Conservation (phyloP, 2,113 vertebrate species). For the Perccottus glenii region DNA sequence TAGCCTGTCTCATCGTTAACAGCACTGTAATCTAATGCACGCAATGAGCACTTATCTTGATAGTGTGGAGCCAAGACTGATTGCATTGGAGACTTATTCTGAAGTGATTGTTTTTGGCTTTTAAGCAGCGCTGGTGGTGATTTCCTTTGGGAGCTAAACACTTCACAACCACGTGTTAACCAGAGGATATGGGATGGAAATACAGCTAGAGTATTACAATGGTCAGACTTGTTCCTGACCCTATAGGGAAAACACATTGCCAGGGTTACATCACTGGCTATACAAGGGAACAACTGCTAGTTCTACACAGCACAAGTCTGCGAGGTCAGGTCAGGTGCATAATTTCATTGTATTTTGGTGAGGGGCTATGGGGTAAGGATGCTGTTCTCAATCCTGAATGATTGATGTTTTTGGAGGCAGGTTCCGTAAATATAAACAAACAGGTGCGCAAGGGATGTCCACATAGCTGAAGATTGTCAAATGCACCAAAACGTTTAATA, state of each 20-base stretch:
- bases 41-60: conserved; percentile 1
- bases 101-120: conserved; percentile 9
- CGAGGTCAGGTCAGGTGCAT: background rate
- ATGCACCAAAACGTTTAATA: no score
- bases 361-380: no score
- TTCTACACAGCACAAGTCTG: background rate
- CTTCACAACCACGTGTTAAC: conserved; percentile 10
- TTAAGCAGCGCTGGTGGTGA: background rate
- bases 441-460: no score
- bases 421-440: no score
- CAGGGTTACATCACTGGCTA: no score
- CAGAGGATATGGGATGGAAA: background rate
- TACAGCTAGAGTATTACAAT: background rate
- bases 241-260: background rate
- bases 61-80: background rate
- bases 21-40: conserved; percentile 6
- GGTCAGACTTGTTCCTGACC: background rate
- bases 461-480: no score
- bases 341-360: no score
- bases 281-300: background rate
- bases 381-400: no score
- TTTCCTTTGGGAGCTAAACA: background rate
- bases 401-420: no score
- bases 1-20: background rate
- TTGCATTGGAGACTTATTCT: conserved; percentile 9